Percentiles rank a stretch among this genome's conserved stretches.
These are phyloP conservation scores for Ochropleura leucogaster DNA, from an alignment of 2,888 invertebrate species.

Conservation along the genomic window DNA sequence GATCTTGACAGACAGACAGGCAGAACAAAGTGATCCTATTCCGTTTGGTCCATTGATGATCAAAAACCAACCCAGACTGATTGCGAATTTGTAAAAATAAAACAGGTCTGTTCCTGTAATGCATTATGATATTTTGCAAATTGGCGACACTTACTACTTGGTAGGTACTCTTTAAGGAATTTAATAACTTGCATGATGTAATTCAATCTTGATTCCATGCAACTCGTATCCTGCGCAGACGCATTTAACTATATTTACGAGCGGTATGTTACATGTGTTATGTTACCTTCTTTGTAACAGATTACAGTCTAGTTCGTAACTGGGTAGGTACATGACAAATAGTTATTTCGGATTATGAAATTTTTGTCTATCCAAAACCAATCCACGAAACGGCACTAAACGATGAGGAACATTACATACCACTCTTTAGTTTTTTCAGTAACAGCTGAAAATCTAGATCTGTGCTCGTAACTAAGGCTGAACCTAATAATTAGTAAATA, in stretches of 20 bases:
- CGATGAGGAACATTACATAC: neutral
- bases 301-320: neutral
- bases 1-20: no score
- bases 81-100: no score
- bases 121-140: neutral
- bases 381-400: neutral
- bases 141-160: neutral
- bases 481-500: neutral
- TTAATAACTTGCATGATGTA: constrained; percentile 37
- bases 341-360: neutral
- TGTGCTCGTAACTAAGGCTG: neutral
- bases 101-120: neutral
- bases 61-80: no score
- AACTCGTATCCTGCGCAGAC: constrained; percentile 11
- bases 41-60: no score
- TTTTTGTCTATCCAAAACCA: neutral
- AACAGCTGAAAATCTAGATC: neutral
- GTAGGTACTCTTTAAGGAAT: neutral
- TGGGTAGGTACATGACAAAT: neutral
- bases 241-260: constrained; percentile 13
- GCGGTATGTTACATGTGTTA: neutral
- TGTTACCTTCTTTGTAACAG: neutral
- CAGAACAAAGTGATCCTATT: no score
- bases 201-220: constrained; percentile 39
- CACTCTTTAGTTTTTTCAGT: neutral